Evolutionary conservation across 1,140 invertebrate genomes (phyloP).

Genomic region (Prorops nasuta): DNA sequence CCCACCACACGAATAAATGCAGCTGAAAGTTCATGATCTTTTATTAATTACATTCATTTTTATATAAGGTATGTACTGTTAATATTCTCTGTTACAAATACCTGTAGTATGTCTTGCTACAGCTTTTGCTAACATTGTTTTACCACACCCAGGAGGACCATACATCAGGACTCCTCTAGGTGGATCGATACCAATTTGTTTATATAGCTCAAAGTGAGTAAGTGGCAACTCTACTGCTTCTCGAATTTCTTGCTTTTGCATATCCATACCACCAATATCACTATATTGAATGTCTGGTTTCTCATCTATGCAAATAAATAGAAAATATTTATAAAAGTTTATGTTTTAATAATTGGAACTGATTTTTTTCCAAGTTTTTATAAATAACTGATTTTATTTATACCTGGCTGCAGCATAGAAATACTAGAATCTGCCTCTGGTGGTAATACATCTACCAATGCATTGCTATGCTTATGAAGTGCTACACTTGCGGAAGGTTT

Average conservation of each 20-base stretch:
- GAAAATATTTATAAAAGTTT: background rate
- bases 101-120: constrained; percentile 96
- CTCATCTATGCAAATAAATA: constrained; percentile 69
- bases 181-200: constrained; percentile 96
- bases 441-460: constrained; percentile 93
- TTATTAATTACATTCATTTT: constrained; percentile 9
- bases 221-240: constrained; percentile 98
- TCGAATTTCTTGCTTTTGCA: constrained; percentile 98
- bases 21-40: constrained; percentile 61
- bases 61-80: background rate
- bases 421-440: constrained; percentile 98
- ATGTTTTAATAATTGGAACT: too few relatives aligned
- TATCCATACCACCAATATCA: constrained; percentile 99
- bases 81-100: constrained; percentile 37
- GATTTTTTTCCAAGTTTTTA: too few relatives aligned
- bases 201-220: constrained; percentile 98
- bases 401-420: constrained; percentile 91
- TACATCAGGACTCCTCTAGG: constrained; percentile 98
- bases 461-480: constrained; percentile 97
- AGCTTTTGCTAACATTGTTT: constrained; percentile 99
- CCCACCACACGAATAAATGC: constrained; percentile 98
- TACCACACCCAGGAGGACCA: constrained; percentile 95
- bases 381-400: constrained; percentile 4
- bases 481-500: constrained; percentile 96
- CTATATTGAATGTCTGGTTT: constrained; percentile 97